These are phyloP conservation scores for Dexiosoma caninum DNA, from an alignment of 2,888 invertebrate species.

Conservation along the genomic window DNA sequence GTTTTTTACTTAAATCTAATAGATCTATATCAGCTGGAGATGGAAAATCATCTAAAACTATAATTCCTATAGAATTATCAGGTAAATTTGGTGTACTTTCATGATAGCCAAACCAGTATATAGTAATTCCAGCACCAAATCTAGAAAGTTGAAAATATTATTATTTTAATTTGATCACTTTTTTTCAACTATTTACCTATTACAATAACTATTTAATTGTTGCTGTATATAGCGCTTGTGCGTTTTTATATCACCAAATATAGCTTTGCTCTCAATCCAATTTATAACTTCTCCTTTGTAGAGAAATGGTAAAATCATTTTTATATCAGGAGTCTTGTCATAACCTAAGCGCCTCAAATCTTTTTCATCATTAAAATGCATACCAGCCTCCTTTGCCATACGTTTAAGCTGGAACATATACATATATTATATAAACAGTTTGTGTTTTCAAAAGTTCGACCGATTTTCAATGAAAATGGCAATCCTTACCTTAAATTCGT, in stretches of 20 bases:
- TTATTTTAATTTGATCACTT: not conserved
- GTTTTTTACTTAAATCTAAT: slow-evolving; percentile 65
- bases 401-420: slow-evolving; percentile 68
- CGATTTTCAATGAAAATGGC: too few relatives aligned
- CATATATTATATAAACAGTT: too few relatives aligned
- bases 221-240: slow-evolving; percentile 90
- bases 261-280: slow-evolving; percentile 98
- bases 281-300: slow-evolving; percentile 91
- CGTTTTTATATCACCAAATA: slow-evolving; percentile 91
- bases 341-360: slow-evolving; percentile 89
- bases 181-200: slow-evolving; percentile 79
- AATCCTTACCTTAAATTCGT: slow-evolving; percentile 82
- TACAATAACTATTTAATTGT: slow-evolving; percentile 93
- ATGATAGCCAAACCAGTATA: slow-evolving; percentile 96
- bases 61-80: slow-evolving; percentile 82
- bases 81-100: slow-evolving; percentile 80
- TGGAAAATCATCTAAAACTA: slow-evolving; percentile 80
- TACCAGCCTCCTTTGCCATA: slow-evolving; percentile 78
- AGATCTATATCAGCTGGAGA: slow-evolving; percentile 78
- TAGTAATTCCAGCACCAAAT: slow-evolving; percentile 95
- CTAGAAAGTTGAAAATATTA: slow-evolving; percentile 72
- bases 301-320: slow-evolving; percentile 91
- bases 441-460: too few relatives aligned
- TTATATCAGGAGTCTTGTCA: slow-evolving; percentile 97
- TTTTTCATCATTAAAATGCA: slow-evolving; percentile 86